These are phyloP conservation scores for Dynastes maya DNA, from an alignment of 2,888 invertebrate species.

Conservation along the genomic window DNA sequence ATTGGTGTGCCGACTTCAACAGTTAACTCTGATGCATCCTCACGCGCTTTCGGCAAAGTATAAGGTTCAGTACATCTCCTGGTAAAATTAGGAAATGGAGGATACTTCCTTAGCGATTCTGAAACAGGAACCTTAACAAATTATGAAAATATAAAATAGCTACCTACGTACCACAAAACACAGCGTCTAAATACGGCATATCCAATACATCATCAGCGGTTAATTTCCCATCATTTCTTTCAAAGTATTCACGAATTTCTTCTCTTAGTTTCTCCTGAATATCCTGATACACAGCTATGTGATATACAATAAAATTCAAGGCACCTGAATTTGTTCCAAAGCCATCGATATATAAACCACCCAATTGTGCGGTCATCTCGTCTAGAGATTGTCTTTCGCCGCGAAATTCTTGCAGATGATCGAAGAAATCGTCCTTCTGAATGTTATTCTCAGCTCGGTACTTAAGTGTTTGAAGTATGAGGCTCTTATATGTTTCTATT, in stretches of 20 bases:
- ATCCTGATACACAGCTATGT: conserved; percentile 67
- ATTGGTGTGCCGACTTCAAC: conserved; percentile 54
- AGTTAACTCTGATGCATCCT: conserved; percentile 66
- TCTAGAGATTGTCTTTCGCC: conserved; percentile 58
- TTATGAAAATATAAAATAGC: not conserved
- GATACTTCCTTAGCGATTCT: conserved; percentile 57
- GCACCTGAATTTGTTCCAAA: conserved; percentile 71
- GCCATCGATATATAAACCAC: conserved; percentile 70
- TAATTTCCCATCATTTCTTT: conserved; percentile 62
- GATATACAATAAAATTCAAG: conserved; percentile 66
- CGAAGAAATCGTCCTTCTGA: conserved; percentile 67
- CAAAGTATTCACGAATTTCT: conserved; percentile 64
- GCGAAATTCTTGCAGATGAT: conserved; percentile 65
- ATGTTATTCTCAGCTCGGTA: conserved; percentile 66
- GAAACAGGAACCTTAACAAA: not conserved
- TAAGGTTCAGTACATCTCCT: conserved; percentile 59
- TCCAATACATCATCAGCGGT: conserved; percentile 68
- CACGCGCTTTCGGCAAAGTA: conserved; percentile 56
- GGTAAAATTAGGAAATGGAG: conserved; percentile 57
- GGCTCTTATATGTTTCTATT: conserved; percentile 48
- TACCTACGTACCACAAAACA: conserved; percentile 62
- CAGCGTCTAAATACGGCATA: conserved; percentile 70
- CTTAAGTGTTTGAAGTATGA: conserved; percentile 64
- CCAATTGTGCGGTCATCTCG: conserved; percentile 64
- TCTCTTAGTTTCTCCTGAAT: conserved; percentile 67